These are phyloP conservation scores for Phaedon cochleariae DNA, from an alignment of 2,888 invertebrate genomes.

Conservation along the genomic window DNA sequence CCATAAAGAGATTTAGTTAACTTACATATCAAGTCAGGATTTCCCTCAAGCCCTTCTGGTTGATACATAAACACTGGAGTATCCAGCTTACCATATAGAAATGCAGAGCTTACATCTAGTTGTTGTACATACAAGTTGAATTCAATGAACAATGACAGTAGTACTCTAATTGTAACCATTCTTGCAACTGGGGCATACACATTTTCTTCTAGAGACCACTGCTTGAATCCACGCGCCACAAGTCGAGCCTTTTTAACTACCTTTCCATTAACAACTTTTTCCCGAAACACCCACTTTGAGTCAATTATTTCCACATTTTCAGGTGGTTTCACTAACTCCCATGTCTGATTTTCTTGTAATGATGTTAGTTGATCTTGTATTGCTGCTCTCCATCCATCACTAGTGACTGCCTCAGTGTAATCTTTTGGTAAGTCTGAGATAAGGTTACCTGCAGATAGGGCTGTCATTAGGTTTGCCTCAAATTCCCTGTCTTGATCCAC, in stretches of 20 bases:
- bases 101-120: slow-evolving; percentile 13
- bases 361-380: slow-evolving; percentile 1
- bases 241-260: too few species aligned
- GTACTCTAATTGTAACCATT: slow-evolving; percentile 4
- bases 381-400: background rate
- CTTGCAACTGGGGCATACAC: slow-evolving; percentile 13
- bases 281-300: background rate
- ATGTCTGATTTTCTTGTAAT: slow-evolving; percentile 1
- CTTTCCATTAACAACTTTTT: background rate
- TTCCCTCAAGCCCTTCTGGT: too few species aligned
- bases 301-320: background rate
- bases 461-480: slow-evolving; percentile 11
- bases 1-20: slow-evolving; percentile 8
- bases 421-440: background rate
- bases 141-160: background rate
- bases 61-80: background rate
- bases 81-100: slow-evolving; percentile 3
- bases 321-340: background rate
- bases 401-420: background rate
- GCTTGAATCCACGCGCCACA: slow-evolving; percentile 8
- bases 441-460: background rate
- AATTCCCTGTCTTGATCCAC: too few species aligned
- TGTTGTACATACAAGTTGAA: background rate
- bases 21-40: background rate
- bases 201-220: background rate